These are phyloP conservation scores for Sparus aurata DNA, from an alignment of 2,797 vertebrate genomes.

Conservation along the genomic window DNA sequence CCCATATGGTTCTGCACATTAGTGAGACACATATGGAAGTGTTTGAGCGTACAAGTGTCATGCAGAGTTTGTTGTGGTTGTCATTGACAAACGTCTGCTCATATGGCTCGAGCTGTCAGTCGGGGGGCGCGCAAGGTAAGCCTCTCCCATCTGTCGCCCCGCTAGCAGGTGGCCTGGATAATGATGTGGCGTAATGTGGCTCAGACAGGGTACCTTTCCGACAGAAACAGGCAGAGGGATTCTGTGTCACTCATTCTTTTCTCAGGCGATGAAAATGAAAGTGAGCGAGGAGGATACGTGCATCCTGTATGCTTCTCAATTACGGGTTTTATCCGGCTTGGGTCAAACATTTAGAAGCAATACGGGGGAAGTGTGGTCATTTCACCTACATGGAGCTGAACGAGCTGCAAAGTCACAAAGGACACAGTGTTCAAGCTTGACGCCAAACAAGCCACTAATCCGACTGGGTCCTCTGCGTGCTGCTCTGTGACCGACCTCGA, in stretches of 20 bases:
- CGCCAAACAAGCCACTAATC: neutral
- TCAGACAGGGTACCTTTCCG: slow-evolving; percentile 51
- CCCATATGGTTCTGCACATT: slow-evolving; percentile 35
- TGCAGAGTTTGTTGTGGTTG: slow-evolving; percentile 67
- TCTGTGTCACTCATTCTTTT: slow-evolving; percentile 1
- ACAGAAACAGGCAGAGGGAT: slow-evolving; percentile 14
- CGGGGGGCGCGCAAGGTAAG: slow-evolving; percentile 68
- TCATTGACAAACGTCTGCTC: slow-evolving; percentile 72
- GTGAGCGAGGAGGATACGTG: neutral
- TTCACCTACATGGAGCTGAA: neutral
- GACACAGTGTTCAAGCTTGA: slow-evolving; percentile 1
- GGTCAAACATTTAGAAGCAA: neutral
- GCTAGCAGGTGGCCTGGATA: slow-evolving; percentile 74
- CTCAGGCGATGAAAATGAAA: slow-evolving; percentile 9
- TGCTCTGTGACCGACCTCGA: slow-evolving; percentile 9
- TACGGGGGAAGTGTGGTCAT: no score
- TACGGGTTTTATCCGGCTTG: neutral
- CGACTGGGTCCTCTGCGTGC: neutral
- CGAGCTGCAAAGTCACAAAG: neutral
- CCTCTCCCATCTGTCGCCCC: slow-evolving; percentile 71
- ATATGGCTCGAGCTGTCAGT: slow-evolving; percentile 58
- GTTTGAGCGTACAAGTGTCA: slow-evolving; percentile 61
- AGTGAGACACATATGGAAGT: slow-evolving; percentile 53
- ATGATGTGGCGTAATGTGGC: slow-evolving; percentile 59
- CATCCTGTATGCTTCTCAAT: neutral